Percentiles rank a stretch among this genome's conserved stretches.
These are phyloP conservation scores for Monodelphis domestica DNA, from an alignment of 2,797 vertebrate species.

Conservation along the genomic window DNA sequence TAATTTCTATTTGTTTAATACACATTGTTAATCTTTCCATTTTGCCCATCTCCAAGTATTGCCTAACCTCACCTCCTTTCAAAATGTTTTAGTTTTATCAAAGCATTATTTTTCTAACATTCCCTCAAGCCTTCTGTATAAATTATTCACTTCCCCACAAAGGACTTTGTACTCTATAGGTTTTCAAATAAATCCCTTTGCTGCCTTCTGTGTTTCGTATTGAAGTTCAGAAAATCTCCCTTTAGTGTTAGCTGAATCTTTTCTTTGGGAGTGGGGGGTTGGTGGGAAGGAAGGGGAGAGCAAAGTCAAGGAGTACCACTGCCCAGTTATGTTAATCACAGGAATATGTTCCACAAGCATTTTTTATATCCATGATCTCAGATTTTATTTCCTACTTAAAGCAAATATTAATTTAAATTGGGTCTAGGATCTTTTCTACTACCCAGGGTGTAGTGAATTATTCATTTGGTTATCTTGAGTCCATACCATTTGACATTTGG, in stretches of 20 bases:
- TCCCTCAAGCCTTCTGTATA: neutral
- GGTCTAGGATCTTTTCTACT: neutral
- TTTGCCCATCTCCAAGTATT: neutral
- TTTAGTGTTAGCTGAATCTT: neutral
- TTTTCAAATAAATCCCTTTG: conserved; percentile 18
- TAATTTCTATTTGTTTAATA: neutral
- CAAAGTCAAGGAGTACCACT: neutral
- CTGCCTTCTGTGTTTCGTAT: neutral
- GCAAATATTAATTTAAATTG: neutral
- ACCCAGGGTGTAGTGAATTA: neutral
- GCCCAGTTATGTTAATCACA: conserved; percentile 11
- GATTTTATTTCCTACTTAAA: neutral
- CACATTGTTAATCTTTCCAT: neutral
- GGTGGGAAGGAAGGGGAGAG: neutral
- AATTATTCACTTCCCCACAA: neutral
- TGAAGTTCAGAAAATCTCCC: neutral
- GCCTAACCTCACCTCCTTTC: neutral
- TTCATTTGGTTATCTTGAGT: neutral
- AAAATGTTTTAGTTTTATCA: neutral
- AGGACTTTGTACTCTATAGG: neutral
- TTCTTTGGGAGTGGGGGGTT: neutral
- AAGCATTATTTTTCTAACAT: neutral
- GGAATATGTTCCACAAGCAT: neutral
- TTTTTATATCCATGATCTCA: conserved; percentile 2
- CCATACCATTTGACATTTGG: neutral